phyloP scores from a whole-genome alignment of 2,797 vertebrate genomes.

The Columba guinea region DNA sequence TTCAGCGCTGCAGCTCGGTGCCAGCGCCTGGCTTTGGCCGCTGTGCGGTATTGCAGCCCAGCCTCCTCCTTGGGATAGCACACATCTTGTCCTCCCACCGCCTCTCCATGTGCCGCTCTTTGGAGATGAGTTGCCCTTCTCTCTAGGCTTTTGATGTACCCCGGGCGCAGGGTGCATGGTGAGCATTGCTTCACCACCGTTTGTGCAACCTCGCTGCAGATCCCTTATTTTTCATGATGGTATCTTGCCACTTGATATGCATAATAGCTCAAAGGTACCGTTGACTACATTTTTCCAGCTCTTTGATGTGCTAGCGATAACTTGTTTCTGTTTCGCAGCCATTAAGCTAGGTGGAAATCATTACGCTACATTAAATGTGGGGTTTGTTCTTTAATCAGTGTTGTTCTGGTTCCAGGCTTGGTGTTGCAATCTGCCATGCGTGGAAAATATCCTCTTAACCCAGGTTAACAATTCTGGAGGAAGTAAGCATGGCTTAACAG shows the following conservation, averaged over 20 bases:
- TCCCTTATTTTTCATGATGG: constrained; percentile 50
- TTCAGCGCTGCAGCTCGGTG: not conserved
- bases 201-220: constrained; percentile 53
- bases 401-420: not conserved
- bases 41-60: not conserved
- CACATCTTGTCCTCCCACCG: not conserved
- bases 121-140: not conserved
- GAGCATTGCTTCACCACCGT: constrained; percentile 27
- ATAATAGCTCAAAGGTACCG: constrained; percentile 59
- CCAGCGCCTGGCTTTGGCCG: not conserved
- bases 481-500: not conserved
- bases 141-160: not conserved
- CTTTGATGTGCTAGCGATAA: constrained; percentile 67
- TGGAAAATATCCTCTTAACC: not conserved
- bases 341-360: constrained; percentile 53
- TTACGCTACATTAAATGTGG: not conserved
- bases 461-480: not conserved
- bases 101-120: not conserved
- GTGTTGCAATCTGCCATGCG: not conserved
- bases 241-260: constrained; percentile 54
- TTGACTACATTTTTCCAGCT: constrained; percentile 62
- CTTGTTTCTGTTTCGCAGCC: constrained; percentile 58
- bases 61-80: not conserved
- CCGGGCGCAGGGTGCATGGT: not conserved
- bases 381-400: constrained; percentile 24